phyloP scores from a whole-genome alignment of 2,888 invertebrate genomes.

The Drosophila greeni region DNA sequence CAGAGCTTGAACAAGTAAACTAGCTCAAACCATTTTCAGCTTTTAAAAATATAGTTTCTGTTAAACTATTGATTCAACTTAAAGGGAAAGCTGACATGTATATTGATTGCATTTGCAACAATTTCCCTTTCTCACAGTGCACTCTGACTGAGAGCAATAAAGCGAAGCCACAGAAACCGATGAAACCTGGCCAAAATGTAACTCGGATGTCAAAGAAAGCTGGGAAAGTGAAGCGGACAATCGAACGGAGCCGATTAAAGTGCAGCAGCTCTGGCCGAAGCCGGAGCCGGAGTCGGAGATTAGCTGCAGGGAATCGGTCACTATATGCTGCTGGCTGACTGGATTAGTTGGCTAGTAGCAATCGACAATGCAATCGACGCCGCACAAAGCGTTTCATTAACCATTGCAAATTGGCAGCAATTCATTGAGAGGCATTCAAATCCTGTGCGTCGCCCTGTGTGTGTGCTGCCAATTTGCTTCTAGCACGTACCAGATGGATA shows the following conservation, averaged over 20 bases:
- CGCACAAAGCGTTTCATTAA: constrained; percentile 74
- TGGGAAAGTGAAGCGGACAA: constrained; percentile 64
- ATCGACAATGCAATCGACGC: constrained; percentile 61
- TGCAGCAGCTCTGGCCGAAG: constrained; percentile 42
- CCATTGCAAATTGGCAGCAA: constrained; percentile 75
- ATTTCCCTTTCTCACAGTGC: constrained; percentile 4
- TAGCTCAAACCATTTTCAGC: not conserved
- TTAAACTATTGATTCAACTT: not conserved
- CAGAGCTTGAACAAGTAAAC: no score
- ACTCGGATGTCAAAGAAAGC: constrained; percentile 71
- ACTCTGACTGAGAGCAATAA: constrained; percentile 19
- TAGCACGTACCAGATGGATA: constrained; percentile 42
- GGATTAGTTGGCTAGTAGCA: constrained; percentile 28
- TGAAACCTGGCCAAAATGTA: constrained; percentile 65
- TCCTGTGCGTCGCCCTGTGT: constrained; percentile 42
- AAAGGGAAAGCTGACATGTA: not conserved
- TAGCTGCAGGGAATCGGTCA: constrained; percentile 28
- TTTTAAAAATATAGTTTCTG: not conserved
- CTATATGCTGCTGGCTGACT: constrained; percentile 8
- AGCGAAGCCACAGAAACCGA: constrained; percentile 34
- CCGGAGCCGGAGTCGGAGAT: constrained; percentile 4
- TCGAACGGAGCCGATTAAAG: constrained; percentile 55
- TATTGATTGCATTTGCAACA: not conserved
- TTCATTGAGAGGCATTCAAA: constrained; percentile 66
- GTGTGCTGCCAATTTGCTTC: constrained; percentile 37